A percentile compares a stretch with the other conserved stretches of the same genome.
phyloP scores from a whole-genome alignment of 2,888 invertebrate genomes.

The Caenorhabditis macrosperma region DNA sequence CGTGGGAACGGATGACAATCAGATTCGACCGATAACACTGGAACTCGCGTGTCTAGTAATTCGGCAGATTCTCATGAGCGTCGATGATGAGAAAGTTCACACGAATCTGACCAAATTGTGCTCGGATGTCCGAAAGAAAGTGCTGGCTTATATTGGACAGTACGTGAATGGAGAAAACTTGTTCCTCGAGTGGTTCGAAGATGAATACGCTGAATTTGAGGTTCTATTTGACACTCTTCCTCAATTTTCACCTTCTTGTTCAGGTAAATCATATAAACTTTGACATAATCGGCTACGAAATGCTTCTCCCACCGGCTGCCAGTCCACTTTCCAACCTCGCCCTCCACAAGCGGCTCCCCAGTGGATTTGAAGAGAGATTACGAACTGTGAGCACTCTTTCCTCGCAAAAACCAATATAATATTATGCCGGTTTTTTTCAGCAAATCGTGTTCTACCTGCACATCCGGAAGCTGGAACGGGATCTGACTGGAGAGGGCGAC shows the following conservation, averaged over 20 bases:
- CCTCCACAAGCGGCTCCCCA: slow-evolving; percentile 93
- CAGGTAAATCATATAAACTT: slow-evolving; percentile 68
- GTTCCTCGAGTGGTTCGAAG: slow-evolving; percentile 98
- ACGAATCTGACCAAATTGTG: slow-evolving; percentile 48
- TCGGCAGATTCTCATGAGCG: slow-evolving; percentile 84
- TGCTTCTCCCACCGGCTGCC: slow-evolving; percentile 93
- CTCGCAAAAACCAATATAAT: background rate
- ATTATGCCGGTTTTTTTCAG: slow-evolving; percentile 40
- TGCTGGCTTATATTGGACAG: slow-evolving; percentile 62
- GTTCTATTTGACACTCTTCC: slow-evolving; percentile 72
- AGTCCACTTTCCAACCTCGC: slow-evolving; percentile 96
- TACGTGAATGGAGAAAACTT: slow-evolving; percentile 90
- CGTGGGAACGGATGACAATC: slow-evolving; percentile 84
- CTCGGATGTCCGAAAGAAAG: slow-evolving; percentile 83
- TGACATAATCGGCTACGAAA: slow-evolving; percentile 96
- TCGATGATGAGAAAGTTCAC: slow-evolving; percentile 80
- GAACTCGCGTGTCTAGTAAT: slow-evolving; percentile 91
- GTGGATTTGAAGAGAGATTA: slow-evolving; percentile 89
- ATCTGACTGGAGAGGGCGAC: slow-evolving; percentile 86
- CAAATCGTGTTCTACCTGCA: slow-evolving; percentile 68
- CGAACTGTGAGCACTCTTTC: slow-evolving; percentile 81
- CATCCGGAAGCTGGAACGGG: slow-evolving; percentile 65
- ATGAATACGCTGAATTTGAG: slow-evolving; percentile 95
- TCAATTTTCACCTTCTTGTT: background rate
- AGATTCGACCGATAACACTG: slow-evolving; percentile 92